Percentiles rank a stretch among this genome's conserved stretches.
These are phyloP conservation scores for Dolomedes plantarius DNA, from an alignment of 2,888 invertebrate species.

Conservation along the genomic window DNA sequence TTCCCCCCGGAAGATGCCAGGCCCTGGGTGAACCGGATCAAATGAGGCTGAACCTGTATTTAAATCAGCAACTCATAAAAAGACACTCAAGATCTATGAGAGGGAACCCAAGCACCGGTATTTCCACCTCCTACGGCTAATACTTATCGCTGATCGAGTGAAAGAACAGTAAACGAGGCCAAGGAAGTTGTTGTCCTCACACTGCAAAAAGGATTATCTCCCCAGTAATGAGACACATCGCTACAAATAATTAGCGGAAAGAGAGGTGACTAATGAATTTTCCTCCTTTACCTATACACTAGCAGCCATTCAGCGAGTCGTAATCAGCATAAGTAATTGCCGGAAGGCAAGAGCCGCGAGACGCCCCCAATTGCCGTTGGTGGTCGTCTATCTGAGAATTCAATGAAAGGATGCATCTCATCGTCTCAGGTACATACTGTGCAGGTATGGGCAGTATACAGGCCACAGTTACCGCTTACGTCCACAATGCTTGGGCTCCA, in stretches of 20 bases:
- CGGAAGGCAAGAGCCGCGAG: constrained; percentile 19
- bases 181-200: not conserved
- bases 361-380: constrained; percentile 19
- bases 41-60: too few relatives aligned
- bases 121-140: not conserved
- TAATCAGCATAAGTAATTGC: constrained; percentile 27
- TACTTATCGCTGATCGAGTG: not conserved
- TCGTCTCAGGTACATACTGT: too few relatives aligned
- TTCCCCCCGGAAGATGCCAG: too few relatives aligned
- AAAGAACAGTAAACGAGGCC: not conserved
- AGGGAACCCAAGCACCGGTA: not conserved
- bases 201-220: not conserved
- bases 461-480: too few relatives aligned
- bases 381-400: too few relatives aligned
- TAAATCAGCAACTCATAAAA: too few relatives aligned
- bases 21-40: too few relatives aligned
- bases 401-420: too few relatives aligned
- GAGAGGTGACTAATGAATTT: constrained; percentile 25
- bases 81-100: too few relatives aligned
- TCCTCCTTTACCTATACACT: constrained; percentile 28
- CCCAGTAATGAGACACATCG: constrained; percentile 4
- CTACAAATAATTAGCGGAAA: constrained; percentile 30
- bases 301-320: constrained; percentile 14
- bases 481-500: too few relatives aligned
- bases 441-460: too few relatives aligned